These are phyloP conservation scores for Zosterops hypoxanthus DNA, from an alignment of 2,113 vertebrate species.

Conservation along the genomic window DNA sequence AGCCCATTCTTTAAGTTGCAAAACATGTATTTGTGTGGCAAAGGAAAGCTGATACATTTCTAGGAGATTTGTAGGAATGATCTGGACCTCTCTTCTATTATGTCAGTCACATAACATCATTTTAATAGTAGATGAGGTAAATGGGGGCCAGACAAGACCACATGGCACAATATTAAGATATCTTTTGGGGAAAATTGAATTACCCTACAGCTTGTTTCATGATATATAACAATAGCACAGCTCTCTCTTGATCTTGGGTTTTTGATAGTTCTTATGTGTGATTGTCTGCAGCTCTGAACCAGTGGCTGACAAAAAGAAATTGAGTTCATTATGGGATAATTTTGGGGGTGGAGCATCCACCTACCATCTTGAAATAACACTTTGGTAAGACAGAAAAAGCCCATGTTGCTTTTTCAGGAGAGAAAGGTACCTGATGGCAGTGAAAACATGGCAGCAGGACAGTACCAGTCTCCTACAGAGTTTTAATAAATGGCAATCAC, in stretches of 20 bases:
- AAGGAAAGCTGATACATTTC: neutral
- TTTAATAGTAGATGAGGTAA: neutral
- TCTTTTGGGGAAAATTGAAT: neutral
- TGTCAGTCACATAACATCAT: neutral
- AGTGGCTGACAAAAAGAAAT: neutral
- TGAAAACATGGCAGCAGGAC: neutral
- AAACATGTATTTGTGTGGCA: neutral
- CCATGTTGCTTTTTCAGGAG: neutral
- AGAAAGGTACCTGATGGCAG: neutral
- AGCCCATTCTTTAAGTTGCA: neutral
- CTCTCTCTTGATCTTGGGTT: neutral
- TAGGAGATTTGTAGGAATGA: neutral
- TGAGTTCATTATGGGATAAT: neutral
- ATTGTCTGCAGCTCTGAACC: neutral
- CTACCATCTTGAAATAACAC: neutral
- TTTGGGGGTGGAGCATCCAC: neutral
- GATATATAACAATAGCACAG: neutral
- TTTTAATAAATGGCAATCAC: neutral
- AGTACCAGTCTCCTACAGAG: neutral
- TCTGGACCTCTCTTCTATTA: neutral
- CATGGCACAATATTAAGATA: neutral
- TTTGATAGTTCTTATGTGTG: neutral
- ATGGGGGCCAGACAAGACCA: neutral
- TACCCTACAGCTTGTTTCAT: neutral
- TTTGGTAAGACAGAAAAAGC: neutral